These are phyloP conservation scores for Apantesis nais DNA, from an alignment of 2,888 invertebrate genomes.

Conservation along the genomic window DNA sequence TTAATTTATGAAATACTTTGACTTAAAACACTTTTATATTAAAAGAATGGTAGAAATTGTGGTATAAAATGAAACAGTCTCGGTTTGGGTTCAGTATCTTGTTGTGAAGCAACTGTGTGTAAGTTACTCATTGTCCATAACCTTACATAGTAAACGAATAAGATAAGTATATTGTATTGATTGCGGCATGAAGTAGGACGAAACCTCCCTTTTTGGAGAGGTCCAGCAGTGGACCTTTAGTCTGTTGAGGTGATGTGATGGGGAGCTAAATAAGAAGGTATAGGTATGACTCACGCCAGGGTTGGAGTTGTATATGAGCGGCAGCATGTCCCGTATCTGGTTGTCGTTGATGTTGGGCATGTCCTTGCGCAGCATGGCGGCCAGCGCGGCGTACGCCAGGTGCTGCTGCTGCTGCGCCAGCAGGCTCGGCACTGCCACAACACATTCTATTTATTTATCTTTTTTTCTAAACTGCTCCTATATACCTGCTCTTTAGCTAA, in stretches of 20 bases:
- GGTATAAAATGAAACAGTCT: too few relatives aligned
- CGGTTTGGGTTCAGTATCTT: too few relatives aligned
- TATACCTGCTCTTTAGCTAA: too few relatives aligned
- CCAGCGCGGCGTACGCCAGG: constrained; percentile 76
- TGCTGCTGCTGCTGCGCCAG: constrained; percentile 76
- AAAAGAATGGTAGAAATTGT: too few relatives aligned
- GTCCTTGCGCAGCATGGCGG: constrained; percentile 86
- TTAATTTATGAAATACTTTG: background rate
- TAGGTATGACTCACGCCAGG: constrained; percentile 64
- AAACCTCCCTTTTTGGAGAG: too few relatives aligned
- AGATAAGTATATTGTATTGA: background rate
- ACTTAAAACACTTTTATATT: background rate
- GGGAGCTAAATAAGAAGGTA: too few relatives aligned
- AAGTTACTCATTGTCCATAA: background rate
- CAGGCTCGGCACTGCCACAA: constrained; percentile 58
- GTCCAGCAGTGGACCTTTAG: too few relatives aligned
- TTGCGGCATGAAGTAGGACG: too few relatives aligned
- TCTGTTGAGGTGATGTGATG: too few relatives aligned
- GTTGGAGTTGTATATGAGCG: constrained; percentile 87
- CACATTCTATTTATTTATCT: too few relatives aligned
- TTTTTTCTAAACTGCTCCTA: too few relatives aligned
- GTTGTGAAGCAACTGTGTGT: background rate
- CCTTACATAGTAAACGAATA: background rate
- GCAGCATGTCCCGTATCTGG: constrained; percentile 87
- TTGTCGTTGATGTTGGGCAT: constrained; percentile 87